Percentiles rank a stretch among this genome's conserved stretches.
phyloP scores from a whole-genome alignment of 2,113 vertebrate genomes.

The Trinectes maculatus region DNA sequence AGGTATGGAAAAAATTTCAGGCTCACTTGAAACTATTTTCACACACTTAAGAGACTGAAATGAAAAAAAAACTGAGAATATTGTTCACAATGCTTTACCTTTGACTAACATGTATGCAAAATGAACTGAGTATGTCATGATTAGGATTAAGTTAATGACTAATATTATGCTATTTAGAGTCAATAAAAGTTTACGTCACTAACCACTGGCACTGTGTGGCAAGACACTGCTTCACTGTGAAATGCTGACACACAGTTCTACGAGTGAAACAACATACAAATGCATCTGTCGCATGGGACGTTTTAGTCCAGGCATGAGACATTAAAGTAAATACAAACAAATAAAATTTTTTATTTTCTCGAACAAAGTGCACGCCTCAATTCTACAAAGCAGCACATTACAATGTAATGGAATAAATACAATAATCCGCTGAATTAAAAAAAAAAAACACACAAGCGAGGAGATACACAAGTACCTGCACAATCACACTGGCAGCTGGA shows the following conservation, averaged over 20 bases:
- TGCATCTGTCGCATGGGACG: constrained; percentile 24
- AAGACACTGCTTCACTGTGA: constrained; percentile 24
- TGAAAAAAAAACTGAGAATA: constrained; percentile 36
- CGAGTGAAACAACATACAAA: constrained; percentile 66
- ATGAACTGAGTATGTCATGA: constrained; percentile 61
- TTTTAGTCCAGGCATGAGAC: constrained; percentile 4
- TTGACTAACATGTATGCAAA: constrained; percentile 67
- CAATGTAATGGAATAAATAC: constrained; percentile 92
- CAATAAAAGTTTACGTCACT: constrained; percentile 75
- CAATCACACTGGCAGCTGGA: constrained; percentile 76
- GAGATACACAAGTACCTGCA: constrained; percentile 79
- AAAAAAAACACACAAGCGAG: constrained; percentile 63
- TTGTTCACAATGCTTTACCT: constrained; percentile 58
- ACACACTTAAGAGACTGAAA: constrained; percentile 34
- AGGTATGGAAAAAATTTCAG: constrained; percentile 44
- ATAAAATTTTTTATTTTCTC: constrained; percentile 85
- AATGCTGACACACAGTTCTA: constrained; percentile 17
- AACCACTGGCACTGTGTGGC: constrained; percentile 26
- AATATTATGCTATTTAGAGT: constrained; percentile 69
- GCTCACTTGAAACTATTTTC: constrained; percentile 56
- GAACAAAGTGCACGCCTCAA: constrained; percentile 88
- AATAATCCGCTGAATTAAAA: constrained; percentile 80
- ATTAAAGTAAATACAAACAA: constrained; percentile 76
- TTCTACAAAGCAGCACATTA: constrained; percentile 91
- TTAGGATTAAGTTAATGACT: constrained; percentile 59